Evolutionary conservation across 2,888 invertebrate species (phyloP).

Genomic region (Julus scanicus): DNA sequence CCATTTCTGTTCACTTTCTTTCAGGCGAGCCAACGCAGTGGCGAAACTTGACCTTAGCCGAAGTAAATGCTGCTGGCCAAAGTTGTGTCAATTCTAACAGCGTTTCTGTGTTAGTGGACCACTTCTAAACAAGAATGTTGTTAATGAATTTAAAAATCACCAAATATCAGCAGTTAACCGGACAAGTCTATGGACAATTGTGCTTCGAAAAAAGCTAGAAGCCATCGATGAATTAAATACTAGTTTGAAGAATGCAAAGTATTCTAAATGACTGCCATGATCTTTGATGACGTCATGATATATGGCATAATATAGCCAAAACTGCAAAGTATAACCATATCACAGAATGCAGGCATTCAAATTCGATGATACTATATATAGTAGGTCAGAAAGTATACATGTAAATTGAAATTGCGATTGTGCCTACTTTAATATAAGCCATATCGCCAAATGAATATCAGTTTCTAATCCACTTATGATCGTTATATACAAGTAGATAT

Average conservation of each 20-base stretch:
- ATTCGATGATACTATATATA: background rate
- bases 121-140: slow-evolving; percentile 73
- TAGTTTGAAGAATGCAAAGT: background rate
- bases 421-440: background rate
- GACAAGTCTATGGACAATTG: background rate
- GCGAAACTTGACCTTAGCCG: slow-evolving; percentile 86
- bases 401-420: background rate
- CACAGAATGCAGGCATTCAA: slow-evolving; percentile 29
- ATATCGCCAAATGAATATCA: background rate
- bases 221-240: background rate
- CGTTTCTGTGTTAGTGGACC: slow-evolving; percentile 90
- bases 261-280: background rate
- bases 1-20: slow-evolving; percentile 55
- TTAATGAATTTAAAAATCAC: background rate
- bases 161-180: background rate
- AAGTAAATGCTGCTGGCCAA: slow-evolving; percentile 76
- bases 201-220: too few relatives aligned
- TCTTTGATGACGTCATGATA: too few relatives aligned
- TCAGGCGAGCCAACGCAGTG: slow-evolving; percentile 73
- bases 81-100: slow-evolving; percentile 83
- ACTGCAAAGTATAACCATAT: background rate
- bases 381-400: background rate
- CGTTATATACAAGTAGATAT: background rate
- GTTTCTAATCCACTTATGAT: background rate
- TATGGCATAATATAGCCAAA: background rate